Conservation (phyloP, 2,888 invertebrate genomes). For the Sthenelais limicola region DNA sequence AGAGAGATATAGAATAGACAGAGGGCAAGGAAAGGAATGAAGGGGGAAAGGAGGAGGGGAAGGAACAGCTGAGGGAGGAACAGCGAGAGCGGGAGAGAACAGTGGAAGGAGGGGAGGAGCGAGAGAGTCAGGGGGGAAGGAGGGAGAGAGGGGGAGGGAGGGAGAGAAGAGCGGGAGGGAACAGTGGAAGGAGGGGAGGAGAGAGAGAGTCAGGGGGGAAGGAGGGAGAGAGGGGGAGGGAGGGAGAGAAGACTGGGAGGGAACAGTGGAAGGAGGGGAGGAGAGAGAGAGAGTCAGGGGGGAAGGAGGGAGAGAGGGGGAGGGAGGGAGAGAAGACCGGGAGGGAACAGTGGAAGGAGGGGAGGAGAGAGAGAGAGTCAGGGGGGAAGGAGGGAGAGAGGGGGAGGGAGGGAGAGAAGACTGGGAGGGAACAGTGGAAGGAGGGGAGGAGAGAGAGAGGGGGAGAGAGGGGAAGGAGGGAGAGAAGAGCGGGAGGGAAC, state of each 20-base stretch:
- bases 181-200: not conserved
- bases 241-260: not conserved
- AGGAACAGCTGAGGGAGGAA: slow-evolving; percentile 5
- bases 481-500: not conserved
- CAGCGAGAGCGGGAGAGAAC: not conserved
- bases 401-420: not conserved
- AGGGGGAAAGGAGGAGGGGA: not conserved
- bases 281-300: not conserved
- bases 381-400: not conserved
- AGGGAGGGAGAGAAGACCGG: not conserved
- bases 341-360: not conserved
- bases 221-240: not conserved
- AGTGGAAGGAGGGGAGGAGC: not conserved
- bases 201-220: not conserved
- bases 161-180: not conserved
- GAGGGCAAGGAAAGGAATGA: not conserved
- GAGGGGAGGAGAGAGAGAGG: not conserved
- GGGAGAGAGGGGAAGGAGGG: not conserved
- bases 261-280: not conserved
- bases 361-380: not conserved
- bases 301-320: not conserved
- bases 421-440: not conserved
- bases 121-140: not conserved
- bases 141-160: not conserved
- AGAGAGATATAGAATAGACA: not conserved